Evolutionary conservation across 2,113 vertebrate species (phyloP).

Genomic region (Strix aluco): DNA sequence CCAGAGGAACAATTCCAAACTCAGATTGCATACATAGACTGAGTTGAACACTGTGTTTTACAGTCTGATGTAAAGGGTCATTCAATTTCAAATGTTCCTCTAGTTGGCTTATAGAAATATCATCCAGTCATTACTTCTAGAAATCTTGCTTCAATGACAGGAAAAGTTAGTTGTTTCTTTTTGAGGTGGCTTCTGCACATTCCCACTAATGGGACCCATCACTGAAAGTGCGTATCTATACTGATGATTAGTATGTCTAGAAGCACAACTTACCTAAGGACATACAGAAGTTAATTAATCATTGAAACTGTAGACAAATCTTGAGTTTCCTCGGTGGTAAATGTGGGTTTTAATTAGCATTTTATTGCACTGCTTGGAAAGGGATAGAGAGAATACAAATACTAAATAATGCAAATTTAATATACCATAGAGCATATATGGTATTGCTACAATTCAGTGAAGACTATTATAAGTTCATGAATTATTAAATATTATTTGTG

Average conservation of each 20-base stretch:
- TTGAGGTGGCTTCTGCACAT: not conserved
- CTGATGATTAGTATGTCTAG: not conserved
- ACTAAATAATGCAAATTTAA: conserved; percentile 66
- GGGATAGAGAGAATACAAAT: conserved; percentile 9
- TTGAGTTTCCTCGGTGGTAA: conserved; percentile 17
- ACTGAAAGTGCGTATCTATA: not conserved
- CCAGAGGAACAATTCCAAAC: not conserved
- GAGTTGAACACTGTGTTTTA: not conserved
- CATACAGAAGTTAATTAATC: conserved; percentile 50
- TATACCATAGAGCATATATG: conserved; percentile 27
- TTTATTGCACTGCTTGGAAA: conserved; percentile 38
- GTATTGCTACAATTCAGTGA: not conserved
- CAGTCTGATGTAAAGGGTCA: not conserved
- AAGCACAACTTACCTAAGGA: conserved; percentile 4
- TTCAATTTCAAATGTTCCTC: not conserved
- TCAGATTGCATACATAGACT: not conserved
- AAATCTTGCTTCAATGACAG: not conserved
- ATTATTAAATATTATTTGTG: conserved; percentile 40
- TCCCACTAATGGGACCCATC: not conserved
- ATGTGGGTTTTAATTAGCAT: conserved; percentile 46
- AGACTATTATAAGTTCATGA: conserved; percentile 26
- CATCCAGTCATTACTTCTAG: not conserved
- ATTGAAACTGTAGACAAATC: conserved; percentile 42
- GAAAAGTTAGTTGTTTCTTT: not conserved
- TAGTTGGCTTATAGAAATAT: not conserved